Evolutionary conservation across 2,797 vertebrate genomes (phyloP).

Genomic region (Enteromius anoplus): DNA sequence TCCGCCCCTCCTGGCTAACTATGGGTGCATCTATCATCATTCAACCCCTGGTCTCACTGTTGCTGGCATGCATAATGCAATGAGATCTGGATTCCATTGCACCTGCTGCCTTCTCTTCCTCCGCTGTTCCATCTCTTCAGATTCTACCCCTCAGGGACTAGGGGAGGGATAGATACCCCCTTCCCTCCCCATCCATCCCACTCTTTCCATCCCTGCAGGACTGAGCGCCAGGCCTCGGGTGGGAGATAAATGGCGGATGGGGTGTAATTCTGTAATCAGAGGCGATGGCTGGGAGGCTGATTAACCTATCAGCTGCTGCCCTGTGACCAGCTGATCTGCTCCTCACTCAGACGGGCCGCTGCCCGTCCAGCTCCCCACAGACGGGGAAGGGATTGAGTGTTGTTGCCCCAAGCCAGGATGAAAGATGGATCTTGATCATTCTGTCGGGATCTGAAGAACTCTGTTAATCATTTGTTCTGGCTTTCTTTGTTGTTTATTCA

Average conservation of each 20-base stretch:
- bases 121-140: conserved; percentile 42
- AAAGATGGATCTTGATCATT: conserved; percentile 41
- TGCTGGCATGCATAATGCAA: conserved; percentile 71
- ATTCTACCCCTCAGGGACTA: conserved; percentile 49
- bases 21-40: conserved; percentile 59
- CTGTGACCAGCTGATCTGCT: conserved; percentile 36
- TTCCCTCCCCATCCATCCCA: conserved; percentile 48
- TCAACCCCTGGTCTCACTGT: conserved; percentile 54
- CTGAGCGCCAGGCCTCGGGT: conserved; percentile 28
- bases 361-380: not conserved
- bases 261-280: conserved; percentile 59
- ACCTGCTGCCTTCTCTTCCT: conserved; percentile 69
- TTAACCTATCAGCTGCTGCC: conserved; percentile 53
- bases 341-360: conserved; percentile 35
- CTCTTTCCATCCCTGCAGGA: conserved; percentile 24
- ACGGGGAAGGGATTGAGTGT: conserved; percentile 41
- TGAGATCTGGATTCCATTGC: conserved; percentile 72
- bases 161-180: conserved; percentile 66
- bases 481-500: not conserved
- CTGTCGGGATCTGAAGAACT: conserved; percentile 30
- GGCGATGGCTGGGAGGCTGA: conserved; percentile 51
- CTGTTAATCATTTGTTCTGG: conserved; percentile 25
- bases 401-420: conserved; percentile 46
- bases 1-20: conserved; percentile 46
- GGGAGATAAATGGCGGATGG: conserved; percentile 55